Conservation (phyloP, 2,888 invertebrate genomes). For the Clostera curtula region DNA sequence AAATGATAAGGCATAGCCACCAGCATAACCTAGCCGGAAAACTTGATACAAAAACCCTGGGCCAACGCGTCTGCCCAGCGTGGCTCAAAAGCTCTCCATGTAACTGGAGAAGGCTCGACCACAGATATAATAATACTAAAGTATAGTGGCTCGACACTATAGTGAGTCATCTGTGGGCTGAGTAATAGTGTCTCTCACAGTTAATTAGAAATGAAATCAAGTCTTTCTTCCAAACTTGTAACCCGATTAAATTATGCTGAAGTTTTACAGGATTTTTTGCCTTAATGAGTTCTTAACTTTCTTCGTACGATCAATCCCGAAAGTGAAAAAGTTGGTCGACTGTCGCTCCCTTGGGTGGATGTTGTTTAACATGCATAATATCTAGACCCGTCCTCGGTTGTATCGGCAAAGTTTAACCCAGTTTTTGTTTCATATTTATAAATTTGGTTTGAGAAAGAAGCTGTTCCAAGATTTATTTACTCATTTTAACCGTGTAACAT, state of each 20-base stretch:
- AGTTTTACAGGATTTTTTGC: conserved; percentile 47
- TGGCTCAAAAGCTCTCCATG: too few relatives aligned
- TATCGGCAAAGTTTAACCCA: conserved; percentile 28
- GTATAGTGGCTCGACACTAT: conserved; percentile 14
- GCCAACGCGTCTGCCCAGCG: too few relatives aligned
- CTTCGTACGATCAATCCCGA: conserved; percentile 52
- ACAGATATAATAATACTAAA: too few relatives aligned
- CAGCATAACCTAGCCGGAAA: too few relatives aligned
- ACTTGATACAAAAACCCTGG: too few relatives aligned
- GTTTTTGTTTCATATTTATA: too few relatives aligned
- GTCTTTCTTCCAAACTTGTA: conserved; percentile 18
- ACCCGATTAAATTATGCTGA: conserved; percentile 43
- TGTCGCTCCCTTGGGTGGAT: conserved; percentile 25
- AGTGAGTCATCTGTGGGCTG: conserved; percentile 17
- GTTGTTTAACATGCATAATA: conserved; percentile 37
- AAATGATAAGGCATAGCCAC: too few relatives aligned
- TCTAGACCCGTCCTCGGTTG: conserved; percentile 11
- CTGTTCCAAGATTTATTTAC: too few relatives aligned
- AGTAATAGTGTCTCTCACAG: conserved; percentile 22
- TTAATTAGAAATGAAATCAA: conserved; percentile 11
- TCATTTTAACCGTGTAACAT: too few relatives aligned
- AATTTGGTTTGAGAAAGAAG: too few relatives aligned
- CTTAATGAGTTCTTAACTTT: conserved; percentile 62
- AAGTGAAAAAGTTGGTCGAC: conserved; percentile 48
- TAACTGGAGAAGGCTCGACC: too few relatives aligned